Evolutionary conservation across 2,888 invertebrate species (phyloP).

Genomic region (Aplocera efformata): DNA sequence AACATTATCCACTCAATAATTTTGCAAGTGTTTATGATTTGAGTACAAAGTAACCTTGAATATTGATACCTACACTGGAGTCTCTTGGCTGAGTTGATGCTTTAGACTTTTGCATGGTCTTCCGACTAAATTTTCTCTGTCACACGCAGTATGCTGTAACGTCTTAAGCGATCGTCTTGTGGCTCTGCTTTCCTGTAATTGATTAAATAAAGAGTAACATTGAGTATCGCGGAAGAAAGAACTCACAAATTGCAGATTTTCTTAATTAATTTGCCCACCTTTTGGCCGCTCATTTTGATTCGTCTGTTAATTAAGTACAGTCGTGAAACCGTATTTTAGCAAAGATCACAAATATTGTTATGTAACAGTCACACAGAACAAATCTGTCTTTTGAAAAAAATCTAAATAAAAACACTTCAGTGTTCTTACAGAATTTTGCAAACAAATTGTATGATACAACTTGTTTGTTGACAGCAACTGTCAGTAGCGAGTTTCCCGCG

Average conservation of each 20-base stretch:
- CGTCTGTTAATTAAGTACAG: not conserved
- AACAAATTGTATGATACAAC: not conserved
- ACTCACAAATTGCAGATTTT: not conserved
- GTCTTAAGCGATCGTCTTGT: conserved; percentile 86
- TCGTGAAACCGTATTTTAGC: not conserved
- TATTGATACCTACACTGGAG: conserved; percentile 61
- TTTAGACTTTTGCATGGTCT: conserved; percentile 77
- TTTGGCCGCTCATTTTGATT: conserved; percentile 39
- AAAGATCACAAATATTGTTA: too few relatives aligned
- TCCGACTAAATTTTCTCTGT: conserved; percentile 89
- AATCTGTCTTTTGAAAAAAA: too few relatives aligned
- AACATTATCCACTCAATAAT: too few relatives aligned
- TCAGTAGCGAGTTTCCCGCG: too few relatives aligned
- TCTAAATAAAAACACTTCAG: too few relatives aligned
- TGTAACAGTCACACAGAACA: too few relatives aligned
- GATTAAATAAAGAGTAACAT: not conserved
- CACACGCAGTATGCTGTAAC: conserved; percentile 85
- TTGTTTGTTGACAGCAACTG: too few relatives aligned
- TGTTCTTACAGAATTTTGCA: too few relatives aligned
- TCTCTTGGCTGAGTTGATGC: conserved; percentile 71
- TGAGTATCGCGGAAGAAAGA: too few relatives aligned
- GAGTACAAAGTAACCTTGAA: too few relatives aligned
- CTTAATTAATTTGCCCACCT: conserved; percentile 29
- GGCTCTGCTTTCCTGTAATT: conserved; percentile 38
- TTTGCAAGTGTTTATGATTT: too few relatives aligned